These are phyloP conservation scores for Holcopasites calliopsidis DNA, from an alignment of 1,140 invertebrate genomes.

Conservation along the genomic window DNA sequence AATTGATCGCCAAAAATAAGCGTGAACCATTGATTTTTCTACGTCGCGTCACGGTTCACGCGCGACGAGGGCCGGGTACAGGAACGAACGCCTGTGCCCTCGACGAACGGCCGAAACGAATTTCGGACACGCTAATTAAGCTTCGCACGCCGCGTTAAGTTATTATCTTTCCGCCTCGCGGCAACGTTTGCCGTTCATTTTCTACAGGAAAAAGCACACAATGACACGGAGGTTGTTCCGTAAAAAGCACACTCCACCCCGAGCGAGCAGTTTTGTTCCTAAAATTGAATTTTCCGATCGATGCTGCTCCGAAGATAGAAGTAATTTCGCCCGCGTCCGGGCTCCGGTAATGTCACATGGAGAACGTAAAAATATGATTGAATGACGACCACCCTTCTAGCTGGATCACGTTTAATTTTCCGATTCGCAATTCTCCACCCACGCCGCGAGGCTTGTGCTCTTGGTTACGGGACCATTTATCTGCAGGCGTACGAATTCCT, in stretches of 20 bases:
- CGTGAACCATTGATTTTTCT: no score
- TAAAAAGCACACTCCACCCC: background rate
- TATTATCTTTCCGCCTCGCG: no score
- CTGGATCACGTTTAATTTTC: slow-evolving; percentile 4
- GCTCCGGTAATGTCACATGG: background rate
- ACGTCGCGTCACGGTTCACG: no score
- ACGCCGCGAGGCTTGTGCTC: background rate
- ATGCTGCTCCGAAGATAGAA: background rate
- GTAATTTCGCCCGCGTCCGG: background rate
- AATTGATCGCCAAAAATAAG: no score
- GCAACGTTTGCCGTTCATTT: background rate
- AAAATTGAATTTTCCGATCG: background rate
- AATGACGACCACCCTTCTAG: background rate
- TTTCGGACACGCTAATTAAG: no score
- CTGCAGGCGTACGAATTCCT: background rate
- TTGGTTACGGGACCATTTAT: background rate
- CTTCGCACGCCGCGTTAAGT: no score
- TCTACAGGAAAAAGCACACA: no score
- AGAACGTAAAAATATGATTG: slow-evolving; percentile 9
- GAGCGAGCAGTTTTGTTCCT: background rate
- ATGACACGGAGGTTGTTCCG: no score
- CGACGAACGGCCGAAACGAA: no score
- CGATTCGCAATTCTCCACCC: slow-evolving; percentile 8
- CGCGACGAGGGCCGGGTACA: no score
- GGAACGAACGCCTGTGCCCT: no score